A percentile compares a stretch with the other conserved stretches of the same genome.
phyloP scores from a whole-genome alignment of 2,888 invertebrate species.

The Pachymerium ferrugineum region DNA sequence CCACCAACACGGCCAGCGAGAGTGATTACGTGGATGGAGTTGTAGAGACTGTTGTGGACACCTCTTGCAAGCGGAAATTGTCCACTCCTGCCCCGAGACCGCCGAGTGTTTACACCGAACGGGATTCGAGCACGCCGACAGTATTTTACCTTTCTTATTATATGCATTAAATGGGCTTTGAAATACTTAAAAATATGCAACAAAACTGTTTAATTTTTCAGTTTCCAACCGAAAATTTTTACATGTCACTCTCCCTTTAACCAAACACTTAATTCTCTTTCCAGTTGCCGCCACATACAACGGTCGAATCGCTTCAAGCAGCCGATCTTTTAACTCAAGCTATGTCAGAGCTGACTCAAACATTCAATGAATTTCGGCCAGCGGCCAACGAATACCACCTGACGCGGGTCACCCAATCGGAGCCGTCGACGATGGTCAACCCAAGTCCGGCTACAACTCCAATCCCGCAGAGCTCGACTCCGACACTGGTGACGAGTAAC shows the following conservation, averaged over 20 bases:
- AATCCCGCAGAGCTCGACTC: slow-evolving; percentile 29
- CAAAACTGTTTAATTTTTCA: no score
- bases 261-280: neutral
- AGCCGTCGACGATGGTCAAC: slow-evolving; percentile 32
- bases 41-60: neutral
- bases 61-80: neutral
- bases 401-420: slow-evolving; percentile 34
- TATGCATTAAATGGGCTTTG: neutral
- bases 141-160: neutral
- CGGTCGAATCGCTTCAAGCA: slow-evolving; percentile 38
- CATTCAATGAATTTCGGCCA: slow-evolving; percentile 41
- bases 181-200: neutral
- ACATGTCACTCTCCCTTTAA: no score
- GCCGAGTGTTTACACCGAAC: slow-evolving; percentile 28
- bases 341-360: slow-evolving; percentile 48
- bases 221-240: no score
- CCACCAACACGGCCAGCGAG: slow-evolving; percentile 1
- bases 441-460: slow-evolving; percentile 34
- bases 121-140: slow-evolving; percentile 25
- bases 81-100: slow-evolving; percentile 25
- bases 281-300: slow-evolving; percentile 9
- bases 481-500: neutral
- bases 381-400: slow-evolving; percentile 37
- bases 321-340: slow-evolving; percentile 50
- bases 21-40: slow-evolving; percentile 24